Conservation (phyloP, 2,113 vertebrate species). For the Myodes glareolus region DNA sequence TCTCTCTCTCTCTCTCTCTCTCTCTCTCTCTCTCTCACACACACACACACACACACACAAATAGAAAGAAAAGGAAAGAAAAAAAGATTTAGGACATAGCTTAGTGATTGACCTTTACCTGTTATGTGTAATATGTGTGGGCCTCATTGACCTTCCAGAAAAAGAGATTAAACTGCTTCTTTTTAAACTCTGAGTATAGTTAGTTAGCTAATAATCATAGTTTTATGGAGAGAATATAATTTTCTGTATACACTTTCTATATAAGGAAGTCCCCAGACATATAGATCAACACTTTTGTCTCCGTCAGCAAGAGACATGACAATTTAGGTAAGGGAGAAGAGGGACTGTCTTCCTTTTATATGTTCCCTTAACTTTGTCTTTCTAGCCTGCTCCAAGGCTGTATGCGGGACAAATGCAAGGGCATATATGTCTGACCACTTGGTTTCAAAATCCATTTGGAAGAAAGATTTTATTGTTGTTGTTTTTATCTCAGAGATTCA, state of each 20-base stretch:
- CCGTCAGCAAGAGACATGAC: neutral
- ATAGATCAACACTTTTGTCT: neutral
- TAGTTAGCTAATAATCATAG: neutral
- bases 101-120: neutral
- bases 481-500: neutral
- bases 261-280: neutral
- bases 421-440: neutral
- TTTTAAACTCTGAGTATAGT: neutral
- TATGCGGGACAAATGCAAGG: neutral
- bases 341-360: neutral
- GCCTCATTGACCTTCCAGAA: neutral
- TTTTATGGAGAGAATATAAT: neutral
- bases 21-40: neutral
- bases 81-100: neutral
- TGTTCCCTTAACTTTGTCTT: neutral
- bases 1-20: too few relatives aligned
- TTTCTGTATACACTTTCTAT: neutral
- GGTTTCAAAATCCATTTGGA: neutral
- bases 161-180: neutral
- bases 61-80: neutral
- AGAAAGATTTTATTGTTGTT: neutral
- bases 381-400: neutral
- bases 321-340: neutral
- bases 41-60: neutral
- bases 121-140: neutral